Evolutionary conservation across 2,888 invertebrate genomes (phyloP).

Genomic region (Neria commutata): DNA sequence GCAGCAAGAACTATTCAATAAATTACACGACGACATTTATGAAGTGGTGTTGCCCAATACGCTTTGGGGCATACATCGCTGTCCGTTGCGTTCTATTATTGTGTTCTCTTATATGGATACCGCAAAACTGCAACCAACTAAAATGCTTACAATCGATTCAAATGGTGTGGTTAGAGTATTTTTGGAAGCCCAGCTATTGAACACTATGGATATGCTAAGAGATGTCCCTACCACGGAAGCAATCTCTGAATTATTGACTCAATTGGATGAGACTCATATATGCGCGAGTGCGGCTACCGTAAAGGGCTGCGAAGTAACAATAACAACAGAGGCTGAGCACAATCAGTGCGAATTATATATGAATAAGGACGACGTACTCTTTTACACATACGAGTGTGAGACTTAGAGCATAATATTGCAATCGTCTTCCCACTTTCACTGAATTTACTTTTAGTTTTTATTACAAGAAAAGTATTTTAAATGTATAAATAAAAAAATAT

Average conservation of each 20-base stretch:
- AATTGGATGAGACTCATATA: conserved; percentile 29
- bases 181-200: conserved; percentile 25
- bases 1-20: conserved; percentile 33
- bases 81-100: conserved; percentile 36
- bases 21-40: conserved; percentile 40
- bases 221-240: conserved; percentile 26
- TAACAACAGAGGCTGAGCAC: too few relatives aligned
- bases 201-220: conserved; percentile 16
- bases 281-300: conserved; percentile 18
- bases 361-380: neutral
- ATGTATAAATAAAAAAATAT: conserved; percentile 2
- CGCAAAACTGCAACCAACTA: conserved; percentile 29
- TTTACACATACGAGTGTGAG: too few relatives aligned
- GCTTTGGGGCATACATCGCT: conserved; percentile 46
- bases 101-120: conserved; percentile 40
- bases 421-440: neutral
- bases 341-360: too few relatives aligned
- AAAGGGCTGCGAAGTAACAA: conserved; percentile 26
- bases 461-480: too few relatives aligned
- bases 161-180: conserved; percentile 30
- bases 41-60: conserved; percentile 40
- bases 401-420: too few relatives aligned
- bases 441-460: too few relatives aligned
- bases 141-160: conserved; percentile 32
- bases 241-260: conserved; percentile 25